Conservation (phyloP, 1,140 invertebrate species). For the Drosophila lacertosa region DNA sequence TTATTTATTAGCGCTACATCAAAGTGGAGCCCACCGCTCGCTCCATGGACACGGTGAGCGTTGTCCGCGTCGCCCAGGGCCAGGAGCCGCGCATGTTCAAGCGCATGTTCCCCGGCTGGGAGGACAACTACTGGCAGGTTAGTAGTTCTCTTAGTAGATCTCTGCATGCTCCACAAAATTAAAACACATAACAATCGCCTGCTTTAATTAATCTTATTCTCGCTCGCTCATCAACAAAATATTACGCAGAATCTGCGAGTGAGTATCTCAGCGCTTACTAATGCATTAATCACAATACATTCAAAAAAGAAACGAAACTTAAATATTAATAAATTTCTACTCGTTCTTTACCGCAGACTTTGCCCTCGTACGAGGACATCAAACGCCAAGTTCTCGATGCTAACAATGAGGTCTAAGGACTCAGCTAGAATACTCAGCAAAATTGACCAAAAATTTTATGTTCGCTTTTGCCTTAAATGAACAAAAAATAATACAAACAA, state of each 20-base stretch:
- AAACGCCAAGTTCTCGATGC: constrained; percentile 61
- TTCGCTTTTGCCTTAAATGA: constrained; percentile 52
- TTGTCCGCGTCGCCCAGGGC: constrained; percentile 88
- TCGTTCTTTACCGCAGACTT: constrained; percentile 25
- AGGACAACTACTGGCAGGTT: constrained; percentile 87
- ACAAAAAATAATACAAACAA: constrained; percentile 4
- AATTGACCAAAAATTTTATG: constrained; percentile 61
- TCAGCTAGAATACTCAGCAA: constrained; percentile 54
- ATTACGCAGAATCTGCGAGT: constrained; percentile 36
- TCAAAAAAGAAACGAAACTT: background rate
- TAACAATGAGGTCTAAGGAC: constrained; percentile 65
- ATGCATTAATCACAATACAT: constrained; percentile 2
- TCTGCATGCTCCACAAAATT: background rate
- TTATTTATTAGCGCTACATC: constrained; percentile 86
- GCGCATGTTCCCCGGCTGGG: constrained; percentile 89
- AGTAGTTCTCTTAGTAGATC: constrained; percentile 40
- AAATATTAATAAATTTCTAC: background rate
- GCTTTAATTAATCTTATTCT: constrained; percentile 18
- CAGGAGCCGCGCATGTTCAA: constrained; percentile 89
- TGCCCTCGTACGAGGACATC: constrained; percentile 70
- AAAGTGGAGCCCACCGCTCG: constrained; percentile 86
- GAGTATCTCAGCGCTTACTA: constrained; percentile 41
- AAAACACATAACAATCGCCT: constrained; percentile 16
- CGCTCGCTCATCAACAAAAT: constrained; percentile 1
- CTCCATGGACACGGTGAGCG: constrained; percentile 85